phyloP scores from a whole-genome alignment of 2,797 vertebrate species.

The Gambusia yucatana region DNA sequence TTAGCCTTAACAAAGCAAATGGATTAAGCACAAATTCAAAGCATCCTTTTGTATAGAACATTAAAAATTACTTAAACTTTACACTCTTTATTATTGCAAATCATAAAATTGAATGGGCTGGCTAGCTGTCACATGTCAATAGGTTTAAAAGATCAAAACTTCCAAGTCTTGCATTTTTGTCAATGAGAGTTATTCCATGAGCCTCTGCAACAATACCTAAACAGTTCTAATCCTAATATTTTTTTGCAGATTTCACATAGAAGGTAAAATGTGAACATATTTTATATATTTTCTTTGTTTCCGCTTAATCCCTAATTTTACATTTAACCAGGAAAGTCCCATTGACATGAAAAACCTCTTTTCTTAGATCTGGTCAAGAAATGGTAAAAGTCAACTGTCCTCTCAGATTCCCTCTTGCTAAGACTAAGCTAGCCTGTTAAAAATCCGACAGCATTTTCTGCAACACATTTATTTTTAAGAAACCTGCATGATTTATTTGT shows the following conservation, averaged over 20 bases:
- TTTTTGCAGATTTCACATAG: too few species aligned
- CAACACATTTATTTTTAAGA: neutral
- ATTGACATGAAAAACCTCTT: too few species aligned
- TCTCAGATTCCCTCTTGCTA: neutral
- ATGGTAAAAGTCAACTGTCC: neutral
- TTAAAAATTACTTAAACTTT: neutral
- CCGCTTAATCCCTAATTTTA: too few species aligned
- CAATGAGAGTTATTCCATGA: too few species aligned
- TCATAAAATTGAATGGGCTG: neutral
- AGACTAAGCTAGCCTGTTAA: neutral
- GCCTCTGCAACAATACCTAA: too few species aligned
- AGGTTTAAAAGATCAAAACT: neutral
- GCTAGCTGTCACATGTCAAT: neutral
- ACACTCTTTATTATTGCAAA: neutral
- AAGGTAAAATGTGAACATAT: neutral
- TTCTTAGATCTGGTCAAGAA: too few species aligned
- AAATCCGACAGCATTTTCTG: neutral
- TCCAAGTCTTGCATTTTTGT: too few species aligned
- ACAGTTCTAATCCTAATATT: too few species aligned
- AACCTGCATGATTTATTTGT: neutral
- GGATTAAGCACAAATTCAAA: neutral
- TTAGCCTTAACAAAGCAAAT: neutral
- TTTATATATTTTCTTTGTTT: neutral
- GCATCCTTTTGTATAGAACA: neutral
- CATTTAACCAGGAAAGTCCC: too few species aligned